phyloP scores from a whole-genome alignment of 2,113 vertebrate genomes.

The Ariopsis seemanni region DNA sequence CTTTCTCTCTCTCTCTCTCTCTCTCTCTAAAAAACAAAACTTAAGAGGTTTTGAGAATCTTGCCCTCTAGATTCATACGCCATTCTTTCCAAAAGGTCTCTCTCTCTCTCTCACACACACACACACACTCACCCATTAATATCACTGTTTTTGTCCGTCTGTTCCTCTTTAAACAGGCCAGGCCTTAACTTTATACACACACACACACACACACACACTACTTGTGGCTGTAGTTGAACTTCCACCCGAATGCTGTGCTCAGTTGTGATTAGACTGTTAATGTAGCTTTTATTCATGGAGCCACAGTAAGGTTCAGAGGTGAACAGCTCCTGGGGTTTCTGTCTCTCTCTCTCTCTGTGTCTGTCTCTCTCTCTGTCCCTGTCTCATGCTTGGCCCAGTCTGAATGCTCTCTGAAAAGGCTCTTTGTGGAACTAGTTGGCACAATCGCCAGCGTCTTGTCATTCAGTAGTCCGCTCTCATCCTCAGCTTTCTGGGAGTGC shows the following conservation, averaged over 20 bases:
- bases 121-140: background rate
- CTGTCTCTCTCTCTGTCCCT: background rate
- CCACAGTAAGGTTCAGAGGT: conserved; percentile 56
- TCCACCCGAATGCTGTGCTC: background rate
- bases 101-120: conserved; percentile 26
- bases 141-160: conserved; percentile 33
- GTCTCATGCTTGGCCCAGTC: background rate
- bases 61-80: conserved; percentile 49
- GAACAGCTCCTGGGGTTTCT: conserved; percentile 45
- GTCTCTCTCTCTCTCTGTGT: conserved; percentile 16
- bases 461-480: conserved; percentile 8
- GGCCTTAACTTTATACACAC: background rate
- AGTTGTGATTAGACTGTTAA: conserved; percentile 49
- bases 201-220: background rate
- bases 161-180: background rate
- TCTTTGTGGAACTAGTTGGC: conserved; percentile 41
- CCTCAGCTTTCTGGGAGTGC: conserved; percentile 28
- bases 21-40: background rate
- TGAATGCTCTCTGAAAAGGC: conserved; percentile 12
- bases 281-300: conserved; percentile 50
- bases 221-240: conserved; percentile 22
- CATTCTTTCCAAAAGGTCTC: conserved; percentile 61
- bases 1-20: background rate
- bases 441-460: background rate
- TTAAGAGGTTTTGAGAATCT: conserved; percentile 50